phyloP scores from a whole-genome alignment of 2,888 invertebrate genomes.

The Anthophora plumipes region DNA sequence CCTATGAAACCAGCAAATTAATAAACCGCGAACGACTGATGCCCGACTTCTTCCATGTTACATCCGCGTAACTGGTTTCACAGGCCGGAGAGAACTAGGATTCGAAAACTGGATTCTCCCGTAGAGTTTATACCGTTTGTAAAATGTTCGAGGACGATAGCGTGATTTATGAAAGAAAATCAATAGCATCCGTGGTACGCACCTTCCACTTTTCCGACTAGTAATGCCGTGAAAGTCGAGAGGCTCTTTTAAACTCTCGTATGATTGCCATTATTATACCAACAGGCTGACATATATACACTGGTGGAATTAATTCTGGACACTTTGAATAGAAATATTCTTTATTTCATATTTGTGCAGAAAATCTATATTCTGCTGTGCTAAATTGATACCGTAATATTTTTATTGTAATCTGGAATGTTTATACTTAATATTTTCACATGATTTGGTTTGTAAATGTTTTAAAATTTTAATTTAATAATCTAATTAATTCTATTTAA shows the following conservation, averaged over 20 bases:
- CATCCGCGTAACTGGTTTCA: slow-evolving; percentile 13
- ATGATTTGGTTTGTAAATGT: no score
- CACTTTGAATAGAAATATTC: no score
- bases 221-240: slow-evolving; percentile 39
- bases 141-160: not conserved
- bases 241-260: not conserved
- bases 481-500: no score
- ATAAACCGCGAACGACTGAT: slow-evolving; percentile 11
- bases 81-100: no score
- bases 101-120: slow-evolving; percentile 9
- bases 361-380: no score
- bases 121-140: not conserved
- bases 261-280: slow-evolving; percentile 41
- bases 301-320: no score
- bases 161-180: not conserved
- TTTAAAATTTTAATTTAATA: no score
- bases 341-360: no score
- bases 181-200: slow-evolving; percentile 6
- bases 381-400: no score
- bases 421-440: no score
- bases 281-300: slow-evolving; percentile 33
- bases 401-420: no score
- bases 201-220: not conserved
- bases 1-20: slow-evolving; percentile 10
- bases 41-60: slow-evolving; percentile 24